Conservation (phyloP, 2,113 vertebrate genomes). For the Syrrhaptes paradoxus region DNA sequence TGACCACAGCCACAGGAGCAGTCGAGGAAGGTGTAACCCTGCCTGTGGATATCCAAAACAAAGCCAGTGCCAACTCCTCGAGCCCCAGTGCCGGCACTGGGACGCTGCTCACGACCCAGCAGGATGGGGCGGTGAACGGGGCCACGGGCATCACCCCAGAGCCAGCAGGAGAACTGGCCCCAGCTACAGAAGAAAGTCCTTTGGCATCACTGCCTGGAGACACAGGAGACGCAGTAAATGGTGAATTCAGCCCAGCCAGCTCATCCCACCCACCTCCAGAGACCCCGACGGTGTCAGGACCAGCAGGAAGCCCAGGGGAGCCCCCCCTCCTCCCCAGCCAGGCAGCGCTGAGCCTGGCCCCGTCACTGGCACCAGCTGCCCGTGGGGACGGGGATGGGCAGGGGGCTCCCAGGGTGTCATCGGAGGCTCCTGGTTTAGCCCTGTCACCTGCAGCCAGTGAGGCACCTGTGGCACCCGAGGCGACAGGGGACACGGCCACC, state of each 20-base stretch:
- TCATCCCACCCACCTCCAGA: not conserved
- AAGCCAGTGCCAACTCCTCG: not conserved
- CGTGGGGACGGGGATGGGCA: not conserved
- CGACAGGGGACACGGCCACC: not conserved
- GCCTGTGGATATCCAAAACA: not conserved
- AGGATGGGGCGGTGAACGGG: accelerated
- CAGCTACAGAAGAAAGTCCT: not conserved
- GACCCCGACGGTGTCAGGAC: not conserved
- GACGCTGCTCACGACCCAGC: not conserved
- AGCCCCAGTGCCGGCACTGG: accelerated
- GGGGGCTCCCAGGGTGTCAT: accelerated
- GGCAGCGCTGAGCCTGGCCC: not conserved
- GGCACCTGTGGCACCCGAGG: not conserved
- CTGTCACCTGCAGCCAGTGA: not conserved
- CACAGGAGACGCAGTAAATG: not conserved
- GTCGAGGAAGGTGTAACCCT: accelerated
- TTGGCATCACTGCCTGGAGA: not conserved
- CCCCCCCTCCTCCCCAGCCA: not conserved
- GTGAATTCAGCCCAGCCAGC: not conserved
- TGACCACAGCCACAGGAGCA: not conserved
- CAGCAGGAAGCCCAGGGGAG: not conserved
- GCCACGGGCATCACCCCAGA: not conserved
- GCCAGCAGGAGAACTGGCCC: not conserved
- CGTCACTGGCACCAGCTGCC: accelerated
- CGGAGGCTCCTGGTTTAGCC: not conserved